Base-by-base conservation (phyloP, 35 echinoderm and acorn worm species). In the Patiria miniata region DNA sequence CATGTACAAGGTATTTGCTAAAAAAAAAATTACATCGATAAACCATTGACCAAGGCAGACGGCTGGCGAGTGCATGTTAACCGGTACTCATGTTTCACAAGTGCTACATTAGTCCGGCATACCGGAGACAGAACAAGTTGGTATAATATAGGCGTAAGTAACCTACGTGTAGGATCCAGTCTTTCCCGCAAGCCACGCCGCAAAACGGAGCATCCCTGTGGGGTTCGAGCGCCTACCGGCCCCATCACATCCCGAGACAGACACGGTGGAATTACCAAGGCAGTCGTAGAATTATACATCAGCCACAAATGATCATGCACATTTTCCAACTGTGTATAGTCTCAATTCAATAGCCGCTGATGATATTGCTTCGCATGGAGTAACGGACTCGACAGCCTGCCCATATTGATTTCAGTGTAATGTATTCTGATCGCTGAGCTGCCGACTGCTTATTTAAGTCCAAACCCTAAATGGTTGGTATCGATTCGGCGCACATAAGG, bases 381-480 rank as follows among this genome's bases (percentile, higher is more conserved):
- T 73, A 73, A 73, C 8, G 26, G 65, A 12, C 26, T 7, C 7
- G 26, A 73, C 34, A 14, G 26, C 65, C 23, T 14, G 9, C 29
- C 65, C 3, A 9, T 73, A 36, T 73, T 30, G 65, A 73, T 73
- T 73, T 32, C 65, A 73, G 15, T 16, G 65, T 73, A 26, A 73
- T 0, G 65, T 29, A 69, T 34, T 32, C 61, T 34, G 22, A 69
- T 69, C 30, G 26, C 18, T 29, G 61, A 23, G 21, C 14, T 73
- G 26, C 65, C 29, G 65, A 6, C 2, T 30, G 19, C 65, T 73
- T 73, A 73, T 36, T 73, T 32, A 73, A 36, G 9, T 23, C 29
- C 26, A 14, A 73, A 23, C 65, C 34, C 65, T 73, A 73, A 47
- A 73, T 73, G 65, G 65, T 34, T 73, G 7, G 26, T 73, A 73